These are phyloP conservation scores for Cosmorhoe ocellata DNA, from an alignment of 2,888 invertebrate species.

Conservation along the genomic window DNA sequence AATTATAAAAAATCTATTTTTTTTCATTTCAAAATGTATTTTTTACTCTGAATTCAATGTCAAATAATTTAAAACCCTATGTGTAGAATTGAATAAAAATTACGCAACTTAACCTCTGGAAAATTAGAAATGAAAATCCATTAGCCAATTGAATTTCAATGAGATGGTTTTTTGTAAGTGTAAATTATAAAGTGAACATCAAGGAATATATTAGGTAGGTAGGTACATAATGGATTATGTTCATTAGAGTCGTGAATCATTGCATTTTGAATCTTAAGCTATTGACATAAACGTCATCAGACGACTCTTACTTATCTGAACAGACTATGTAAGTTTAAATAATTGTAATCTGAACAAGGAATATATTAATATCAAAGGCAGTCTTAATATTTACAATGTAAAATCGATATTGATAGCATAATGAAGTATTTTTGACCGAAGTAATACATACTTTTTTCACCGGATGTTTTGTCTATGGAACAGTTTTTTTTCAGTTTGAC, in stretches of 20 bases:
- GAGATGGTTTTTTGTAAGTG: constrained; percentile 7
- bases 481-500: background rate
- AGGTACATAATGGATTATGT: no score
- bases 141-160: background rate
- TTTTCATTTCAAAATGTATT: no score
- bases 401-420: background rate
- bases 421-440: background rate
- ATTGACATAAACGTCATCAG: no score
- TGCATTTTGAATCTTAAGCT: no score
- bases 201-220: constrained; percentile 3
- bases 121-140: constrained; percentile 14
- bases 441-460: no score
- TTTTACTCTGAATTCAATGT: no score
- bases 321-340: no score
- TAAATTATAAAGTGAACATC: constrained; percentile 7
- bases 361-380: constrained; percentile 6
- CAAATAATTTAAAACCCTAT: no score
- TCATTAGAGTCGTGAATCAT: no score
- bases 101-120: background rate
- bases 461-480: background rate
- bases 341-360: constrained; percentile 4
- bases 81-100: background rate
- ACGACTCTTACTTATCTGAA: no score
- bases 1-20: no score
- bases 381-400: constrained; percentile 1